phyloP scores from a whole-genome alignment of 2,113 vertebrate genomes.

The Vicugna pacos region DNA sequence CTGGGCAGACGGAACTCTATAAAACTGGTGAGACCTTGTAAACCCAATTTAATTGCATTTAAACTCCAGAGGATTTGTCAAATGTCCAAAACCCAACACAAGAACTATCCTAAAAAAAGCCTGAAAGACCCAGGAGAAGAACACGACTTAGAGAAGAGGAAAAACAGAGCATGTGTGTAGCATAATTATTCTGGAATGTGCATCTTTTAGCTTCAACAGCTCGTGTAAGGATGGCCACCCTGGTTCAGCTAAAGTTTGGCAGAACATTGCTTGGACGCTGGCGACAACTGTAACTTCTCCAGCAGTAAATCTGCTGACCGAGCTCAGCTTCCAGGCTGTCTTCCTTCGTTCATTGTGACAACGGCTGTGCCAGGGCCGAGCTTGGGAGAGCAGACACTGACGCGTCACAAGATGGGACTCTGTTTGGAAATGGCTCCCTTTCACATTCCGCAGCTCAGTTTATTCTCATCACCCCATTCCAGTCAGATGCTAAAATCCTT shows the following conservation, averaged over 20 bases:
- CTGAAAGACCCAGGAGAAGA: not conserved
- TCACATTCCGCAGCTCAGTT: slow-evolving; percentile 59
- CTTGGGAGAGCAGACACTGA: not conserved
- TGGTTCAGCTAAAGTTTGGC: not conserved
- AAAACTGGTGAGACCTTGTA: not conserved
- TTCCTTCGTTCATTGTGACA: not conserved
- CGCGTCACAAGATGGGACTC: not conserved
- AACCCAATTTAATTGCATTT: slow-evolving; percentile 22
- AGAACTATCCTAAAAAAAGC: not conserved
- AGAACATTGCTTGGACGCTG: not conserved
- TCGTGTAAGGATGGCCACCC: not conserved
- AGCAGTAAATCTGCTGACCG: slow-evolving; percentile 29
- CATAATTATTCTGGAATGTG: not conserved
- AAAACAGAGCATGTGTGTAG: not conserved
- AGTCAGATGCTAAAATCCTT: slow-evolving; percentile 59
- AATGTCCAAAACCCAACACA: not conserved
- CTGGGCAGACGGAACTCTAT: not conserved
- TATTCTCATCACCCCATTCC: slow-evolving; percentile 55
- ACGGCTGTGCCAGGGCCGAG: not conserved
- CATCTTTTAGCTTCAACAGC: not conserved
- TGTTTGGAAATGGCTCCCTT: slow-evolving; percentile 60
- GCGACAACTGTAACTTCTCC: not conserved
- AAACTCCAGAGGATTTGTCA: not conserved
- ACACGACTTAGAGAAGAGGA: not conserved
- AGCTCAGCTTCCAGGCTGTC: not conserved